These are phyloP conservation scores for Crotalus tigris DNA, from an alignment of 2,113 vertebrate species.

Conservation along the genomic window DNA sequence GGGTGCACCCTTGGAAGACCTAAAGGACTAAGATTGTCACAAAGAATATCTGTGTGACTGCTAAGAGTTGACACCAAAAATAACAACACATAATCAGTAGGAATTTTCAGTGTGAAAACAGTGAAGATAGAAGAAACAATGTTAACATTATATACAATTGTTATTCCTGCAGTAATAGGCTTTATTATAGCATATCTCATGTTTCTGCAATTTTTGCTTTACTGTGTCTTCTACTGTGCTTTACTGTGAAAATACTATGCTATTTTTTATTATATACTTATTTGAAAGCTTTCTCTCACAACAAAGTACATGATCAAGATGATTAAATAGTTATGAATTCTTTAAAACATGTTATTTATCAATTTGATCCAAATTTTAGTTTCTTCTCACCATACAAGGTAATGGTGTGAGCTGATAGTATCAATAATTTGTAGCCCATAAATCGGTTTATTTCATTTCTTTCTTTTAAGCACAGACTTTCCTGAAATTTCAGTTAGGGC, in stretches of 20 bases:
- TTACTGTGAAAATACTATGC: not conserved
- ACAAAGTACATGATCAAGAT: not conserved
- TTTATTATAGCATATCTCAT: not conserved
- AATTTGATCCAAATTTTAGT: not conserved
- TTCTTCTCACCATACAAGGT: not conserved
- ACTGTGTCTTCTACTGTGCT: not conserved
- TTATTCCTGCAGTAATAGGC: not conserved
- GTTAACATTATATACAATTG: not conserved
- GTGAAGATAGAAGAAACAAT: not conserved
- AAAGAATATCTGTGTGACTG: not conserved
- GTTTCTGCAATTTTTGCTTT: not conserved
- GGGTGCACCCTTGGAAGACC: not conserved
- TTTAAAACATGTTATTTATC: not conserved
- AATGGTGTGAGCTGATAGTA: not conserved
- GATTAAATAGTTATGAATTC: not conserved
- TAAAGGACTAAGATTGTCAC: not conserved
- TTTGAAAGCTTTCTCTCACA: not conserved
- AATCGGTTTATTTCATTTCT: not conserved
- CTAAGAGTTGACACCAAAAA: not conserved
- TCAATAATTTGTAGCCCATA: conserved; percentile 16
- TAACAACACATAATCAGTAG: not conserved
- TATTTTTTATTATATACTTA: not conserved
- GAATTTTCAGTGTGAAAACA: not conserved
- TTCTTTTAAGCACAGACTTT: not conserved
- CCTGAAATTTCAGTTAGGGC: not conserved